Conservation (phyloP, 1,140 invertebrate species). For the Lucilia cuprina region DNA sequence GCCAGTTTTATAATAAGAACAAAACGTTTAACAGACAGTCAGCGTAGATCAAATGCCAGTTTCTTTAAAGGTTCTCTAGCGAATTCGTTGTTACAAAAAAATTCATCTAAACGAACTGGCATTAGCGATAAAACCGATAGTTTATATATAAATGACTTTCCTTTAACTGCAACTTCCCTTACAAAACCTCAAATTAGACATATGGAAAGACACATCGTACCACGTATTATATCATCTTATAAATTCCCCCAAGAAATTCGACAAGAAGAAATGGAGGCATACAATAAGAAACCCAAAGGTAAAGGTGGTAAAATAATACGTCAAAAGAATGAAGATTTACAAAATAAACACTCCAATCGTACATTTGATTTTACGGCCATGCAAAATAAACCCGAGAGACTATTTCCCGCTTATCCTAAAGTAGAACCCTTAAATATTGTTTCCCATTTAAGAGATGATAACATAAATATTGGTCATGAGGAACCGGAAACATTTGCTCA, state of each 20-base stretch:
- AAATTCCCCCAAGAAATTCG: constrained; percentile 48
- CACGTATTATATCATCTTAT: constrained; percentile 51
- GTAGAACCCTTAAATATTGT: constrained; percentile 29
- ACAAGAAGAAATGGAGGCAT: constrained; percentile 39
- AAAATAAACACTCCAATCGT: too few relatives aligned
- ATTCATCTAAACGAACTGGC: too few relatives aligned
- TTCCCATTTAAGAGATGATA: background rate
- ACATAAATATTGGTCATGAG: background rate
- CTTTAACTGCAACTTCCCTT: constrained; percentile 29
- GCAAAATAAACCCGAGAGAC: constrained; percentile 46
- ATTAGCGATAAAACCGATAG: background rate
- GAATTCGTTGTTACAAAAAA: too few relatives aligned
- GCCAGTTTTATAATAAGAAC: too few relatives aligned
- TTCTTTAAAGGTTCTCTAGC: too few relatives aligned
- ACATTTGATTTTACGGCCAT: background rate
- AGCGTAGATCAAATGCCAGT: too few relatives aligned
- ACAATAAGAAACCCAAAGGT: background rate
- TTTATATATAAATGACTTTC: constrained; percentile 40
- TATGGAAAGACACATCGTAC: constrained; percentile 42
- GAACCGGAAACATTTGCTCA: background rate
- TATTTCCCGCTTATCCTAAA: constrained; percentile 42
- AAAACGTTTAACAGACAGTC: too few relatives aligned
- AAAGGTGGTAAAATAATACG: constrained; percentile 12
- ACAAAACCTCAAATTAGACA: constrained; percentile 38
- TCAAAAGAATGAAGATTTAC: background rate